Conservation (phyloP, 1,140 invertebrate genomes). For the Cataglyphis hispanica region DNA sequence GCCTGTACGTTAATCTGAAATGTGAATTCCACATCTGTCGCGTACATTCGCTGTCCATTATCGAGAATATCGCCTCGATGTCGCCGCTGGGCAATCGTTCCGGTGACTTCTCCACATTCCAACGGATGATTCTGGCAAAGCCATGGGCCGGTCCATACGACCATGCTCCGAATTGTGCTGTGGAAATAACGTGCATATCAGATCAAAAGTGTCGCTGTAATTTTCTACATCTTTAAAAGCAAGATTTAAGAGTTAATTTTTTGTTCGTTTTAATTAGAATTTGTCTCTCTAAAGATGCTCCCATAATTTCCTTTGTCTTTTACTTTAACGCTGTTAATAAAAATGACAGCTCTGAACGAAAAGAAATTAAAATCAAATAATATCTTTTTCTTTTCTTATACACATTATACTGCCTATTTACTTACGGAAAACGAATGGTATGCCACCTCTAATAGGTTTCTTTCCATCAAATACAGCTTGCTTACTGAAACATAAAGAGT, state of each 20-base stretch:
- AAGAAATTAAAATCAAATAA: too few relatives aligned
- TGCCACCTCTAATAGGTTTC: conserved; percentile 97
- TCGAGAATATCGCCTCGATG: conserved; percentile 95
- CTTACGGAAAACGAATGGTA: conserved; percentile 98
- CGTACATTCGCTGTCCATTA: conserved; percentile 97
- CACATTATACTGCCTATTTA: conserved; percentile 77
- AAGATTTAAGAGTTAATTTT: background rate
- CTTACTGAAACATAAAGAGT: conserved; percentile 90
- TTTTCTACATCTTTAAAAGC: background rate
- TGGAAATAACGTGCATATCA: background rate
- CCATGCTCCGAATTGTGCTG: conserved; percentile 98
- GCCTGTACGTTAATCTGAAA: conserved; percentile 94
- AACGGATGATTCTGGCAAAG: conserved; percentile 96
- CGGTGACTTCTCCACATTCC: conserved; percentile 95
- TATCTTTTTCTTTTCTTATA: background rate
- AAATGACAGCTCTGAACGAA: too few relatives aligned
- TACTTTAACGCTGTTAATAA: too few relatives aligned
- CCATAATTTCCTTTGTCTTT: background rate
- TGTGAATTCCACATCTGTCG: conserved; percentile 97
- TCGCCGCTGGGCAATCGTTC: conserved; percentile 95
- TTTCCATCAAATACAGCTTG: conserved; percentile 98
- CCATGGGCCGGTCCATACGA: conserved; percentile 97
- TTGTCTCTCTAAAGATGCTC: background rate
- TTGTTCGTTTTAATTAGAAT: background rate
- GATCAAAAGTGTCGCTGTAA: background rate